These are phyloP conservation scores for Drosophila kepulauana DNA, from an alignment of 1,140 invertebrate genomes.

Conservation along the genomic window DNA sequence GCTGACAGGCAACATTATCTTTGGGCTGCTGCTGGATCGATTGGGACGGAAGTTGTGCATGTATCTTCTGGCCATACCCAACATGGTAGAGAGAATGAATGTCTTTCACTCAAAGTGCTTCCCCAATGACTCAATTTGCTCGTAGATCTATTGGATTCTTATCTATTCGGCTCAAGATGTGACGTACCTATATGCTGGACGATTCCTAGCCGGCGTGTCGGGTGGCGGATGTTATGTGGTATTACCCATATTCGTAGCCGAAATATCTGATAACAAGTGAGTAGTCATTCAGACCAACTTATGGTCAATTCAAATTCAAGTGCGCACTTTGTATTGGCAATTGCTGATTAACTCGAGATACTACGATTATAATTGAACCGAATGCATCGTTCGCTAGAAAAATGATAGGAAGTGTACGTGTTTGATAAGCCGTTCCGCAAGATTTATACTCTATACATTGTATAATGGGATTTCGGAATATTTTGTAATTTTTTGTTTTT, in stretches of 20 bases:
- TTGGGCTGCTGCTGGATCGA: slow-evolving; percentile 65
- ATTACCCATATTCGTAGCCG: slow-evolving; percentile 71
- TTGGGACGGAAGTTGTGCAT: slow-evolving; percentile 71
- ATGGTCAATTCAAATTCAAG: not conserved
- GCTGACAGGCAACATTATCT: slow-evolving; percentile 64
- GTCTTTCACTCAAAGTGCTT: not conserved
- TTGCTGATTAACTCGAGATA: slow-evolving; percentile 1
- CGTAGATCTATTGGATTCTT: slow-evolving; percentile 71
- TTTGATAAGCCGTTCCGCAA: not conserved
- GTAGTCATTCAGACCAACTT: slow-evolving; percentile 16
- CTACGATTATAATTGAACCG: slow-evolving; percentile 1
- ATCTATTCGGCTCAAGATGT: slow-evolving; percentile 69
- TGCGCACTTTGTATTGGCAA: not conserved
- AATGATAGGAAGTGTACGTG: slow-evolving; percentile 18
- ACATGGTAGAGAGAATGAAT: slow-evolving; percentile 52
- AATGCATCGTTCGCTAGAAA: not conserved
- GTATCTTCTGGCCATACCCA: slow-evolving; percentile 70
- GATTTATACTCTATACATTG: not conserved
- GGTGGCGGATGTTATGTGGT: slow-evolving; percentile 71
- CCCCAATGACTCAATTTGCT: slow-evolving; percentile 41
- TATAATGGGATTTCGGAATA: not conserved
- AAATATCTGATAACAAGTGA: slow-evolving; percentile 77
- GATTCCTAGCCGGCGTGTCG: slow-evolving; percentile 83
- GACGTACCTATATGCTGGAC: slow-evolving; percentile 75
- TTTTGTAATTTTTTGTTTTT: slow-evolving; percentile 3